Percentiles rank a stretch among this genome's conserved stretches.
Evolutionary conservation across 2,888 invertebrate species (phyloP).

Genomic region (Nephrotoma guestfalica): DNA sequence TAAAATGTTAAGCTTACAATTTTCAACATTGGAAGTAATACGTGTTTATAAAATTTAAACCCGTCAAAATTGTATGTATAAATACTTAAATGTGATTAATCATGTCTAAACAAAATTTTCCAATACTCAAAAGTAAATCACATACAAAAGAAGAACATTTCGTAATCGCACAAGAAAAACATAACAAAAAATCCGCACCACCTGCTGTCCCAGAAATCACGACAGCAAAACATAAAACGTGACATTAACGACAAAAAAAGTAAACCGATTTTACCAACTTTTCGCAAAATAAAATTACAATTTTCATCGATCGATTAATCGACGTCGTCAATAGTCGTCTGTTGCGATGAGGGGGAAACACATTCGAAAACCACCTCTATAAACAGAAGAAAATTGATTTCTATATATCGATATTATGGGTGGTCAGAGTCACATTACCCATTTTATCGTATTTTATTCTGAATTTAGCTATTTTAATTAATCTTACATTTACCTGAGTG

Average conservation of each 20-base stretch:
- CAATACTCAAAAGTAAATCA: not conserved
- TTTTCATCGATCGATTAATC: not conserved
- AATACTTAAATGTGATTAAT: too few species aligned
- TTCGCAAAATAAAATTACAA: not conserved
- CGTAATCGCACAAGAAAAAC: not conserved
- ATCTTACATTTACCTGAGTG: not conserved
- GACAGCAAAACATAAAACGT: not conserved
- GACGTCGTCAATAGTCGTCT: not conserved
- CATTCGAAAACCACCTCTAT: not conserved
- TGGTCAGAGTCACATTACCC: not conserved
- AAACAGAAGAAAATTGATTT: not conserved
- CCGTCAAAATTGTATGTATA: too few species aligned
- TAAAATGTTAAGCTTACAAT: too few species aligned
- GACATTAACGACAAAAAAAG: not conserved
- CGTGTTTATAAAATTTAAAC: too few species aligned
- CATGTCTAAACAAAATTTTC: too few species aligned
- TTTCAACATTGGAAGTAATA: too few species aligned
- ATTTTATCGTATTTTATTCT: not conserved
- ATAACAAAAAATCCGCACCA: not conserved
- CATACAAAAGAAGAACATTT: not conserved
- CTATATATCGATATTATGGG: not conserved
- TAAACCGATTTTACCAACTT: not conserved
- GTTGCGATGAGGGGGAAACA: not conserved
- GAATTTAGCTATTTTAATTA: not conserved
- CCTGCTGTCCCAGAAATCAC: not conserved